Base-by-base conservation (phyloP, 1,140 invertebrate genomes). In the Drosophila kurseongensis region DNA sequence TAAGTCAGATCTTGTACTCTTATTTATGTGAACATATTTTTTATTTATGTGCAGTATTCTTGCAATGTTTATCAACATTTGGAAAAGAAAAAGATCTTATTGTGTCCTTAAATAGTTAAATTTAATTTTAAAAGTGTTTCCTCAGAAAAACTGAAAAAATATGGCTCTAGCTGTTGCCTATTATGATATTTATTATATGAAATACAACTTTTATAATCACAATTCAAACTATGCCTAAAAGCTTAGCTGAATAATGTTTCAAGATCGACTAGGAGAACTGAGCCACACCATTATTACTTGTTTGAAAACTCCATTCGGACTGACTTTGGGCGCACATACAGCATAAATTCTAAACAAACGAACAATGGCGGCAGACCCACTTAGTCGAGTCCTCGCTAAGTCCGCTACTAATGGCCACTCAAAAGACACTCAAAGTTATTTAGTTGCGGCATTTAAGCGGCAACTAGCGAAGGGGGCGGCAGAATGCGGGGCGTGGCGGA, bases 401-500 rank as follows among this genome's bases (percentile, higher is more conserved):
- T 74, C 67, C 72, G 60, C 63, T 86, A 69, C 83, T 86, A 86
- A 86, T 86, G 83, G 83, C 83, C 83, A 86, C 83, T 88, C 83
- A 88, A 88, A 86, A 78, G 83, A 88, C 78, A 88, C 83, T 86
- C 60, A 82, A 83, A 88, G 75, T 86, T 86, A 86, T 86, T 86
- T 88, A 86, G 83, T 86, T 88, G 83, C 83, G 71, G 83, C 83
- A 86, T 88, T 86, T 86, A 86, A 88, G 62, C 83, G 67, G 67
- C 65, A 69, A 36, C 67, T 69, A 14, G 48, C 23, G 18, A 38
- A 27, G 29, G 48, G 27, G 41, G 44, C 45, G 45, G 45, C 42
- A 47, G 56, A 36, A 4, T 2, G 23, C 23, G 23, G 23, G 16
- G 27, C 9, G 1, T 35, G 7, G 36, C 42, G 9, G 29, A 36